phyloP scores from a whole-genome alignment of 2,797 vertebrate genomes.

The Trachops cirrhosus region DNA sequence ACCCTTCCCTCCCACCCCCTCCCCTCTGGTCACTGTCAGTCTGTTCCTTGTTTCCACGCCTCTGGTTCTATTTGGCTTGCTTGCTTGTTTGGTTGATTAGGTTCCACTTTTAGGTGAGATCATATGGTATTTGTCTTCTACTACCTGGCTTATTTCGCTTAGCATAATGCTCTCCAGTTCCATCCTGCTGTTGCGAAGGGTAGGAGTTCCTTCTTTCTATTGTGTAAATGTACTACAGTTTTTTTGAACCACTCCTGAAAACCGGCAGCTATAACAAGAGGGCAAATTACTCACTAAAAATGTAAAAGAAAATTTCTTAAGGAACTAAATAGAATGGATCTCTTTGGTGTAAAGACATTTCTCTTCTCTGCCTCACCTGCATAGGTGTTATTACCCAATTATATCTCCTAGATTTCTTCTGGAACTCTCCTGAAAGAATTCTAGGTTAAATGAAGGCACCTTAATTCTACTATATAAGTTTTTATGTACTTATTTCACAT shows the following conservation, averaged over 20 bases:
- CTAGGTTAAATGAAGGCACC: slow-evolving; percentile 45
- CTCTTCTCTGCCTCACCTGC: background rate
- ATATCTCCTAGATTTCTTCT: slow-evolving; percentile 31
- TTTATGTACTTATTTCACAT: slow-evolving; percentile 41
- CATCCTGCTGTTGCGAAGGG: too few relatives aligned
- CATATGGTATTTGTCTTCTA: background rate
- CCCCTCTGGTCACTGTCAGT: too few relatives aligned
- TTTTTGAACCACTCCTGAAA: background rate
- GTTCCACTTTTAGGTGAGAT: too few relatives aligned
- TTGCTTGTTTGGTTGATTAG: too few relatives aligned
- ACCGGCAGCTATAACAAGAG: background rate
- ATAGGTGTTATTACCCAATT: slow-evolving; percentile 36
- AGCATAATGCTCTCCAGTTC: too few relatives aligned
- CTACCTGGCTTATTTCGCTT: too few relatives aligned
- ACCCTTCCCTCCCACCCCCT: too few relatives aligned
- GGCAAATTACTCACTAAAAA: slow-evolving; percentile 6
- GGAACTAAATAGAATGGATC: background rate
- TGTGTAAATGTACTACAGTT: too few relatives aligned
- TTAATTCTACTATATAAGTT: background rate
- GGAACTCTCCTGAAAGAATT: slow-evolving; percentile 32
- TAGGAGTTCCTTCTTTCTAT: too few relatives aligned
- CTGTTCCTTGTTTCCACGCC: too few relatives aligned
- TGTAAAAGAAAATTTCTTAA: slow-evolving; percentile 3
- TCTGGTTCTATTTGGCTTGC: too few relatives aligned
- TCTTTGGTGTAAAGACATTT: background rate